Base-by-base conservation (phyloP, 2,888 invertebrate species). In the Agrotis exclamationis region DNA sequence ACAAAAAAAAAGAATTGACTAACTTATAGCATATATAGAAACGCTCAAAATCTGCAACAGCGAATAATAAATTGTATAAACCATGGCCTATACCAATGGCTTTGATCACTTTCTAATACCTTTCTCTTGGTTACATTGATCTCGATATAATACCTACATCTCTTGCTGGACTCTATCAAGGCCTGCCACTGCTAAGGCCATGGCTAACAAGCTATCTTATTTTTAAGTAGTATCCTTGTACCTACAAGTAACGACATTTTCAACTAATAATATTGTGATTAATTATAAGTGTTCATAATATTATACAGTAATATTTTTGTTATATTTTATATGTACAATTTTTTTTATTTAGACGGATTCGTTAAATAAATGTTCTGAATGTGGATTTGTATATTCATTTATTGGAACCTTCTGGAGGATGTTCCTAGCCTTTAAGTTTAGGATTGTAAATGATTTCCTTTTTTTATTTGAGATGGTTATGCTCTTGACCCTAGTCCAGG, bases 361-460 rank as follows among this genome's bases (percentile, higher is more conserved):
- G 91, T 93, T 92, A 87, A 92, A 91, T 93, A 92, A 91, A 93
- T 88, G 85, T 90, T 86, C 88, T 85, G 75, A 84, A 84, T 82
- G 78, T 82, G 82, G 74, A 83, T 68, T 85, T 72, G 56, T 54
- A 28, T 70, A 59, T 70, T 63, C 4, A 54, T 63, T 65, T 63
- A 56, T 66, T 82, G 58, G 1, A 22, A 22, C 24, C 16, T 22
- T 47, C 1, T 13, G 1, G 7, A 24, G 16, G 24, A 13, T 44
- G 18, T 14, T 14, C 9, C 20, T 63, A 11, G 39, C 11, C 5
- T 20, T 20, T 9, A 13, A 67, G 66, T 28, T 50, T 13, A 14
- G 22, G 14, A 51, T 5, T 20, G 50, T 24, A 24, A 53, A 18
- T 24, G 18, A 24, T 39, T 39, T 11, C 39, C 11, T 39, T 39